phyloP scores from a whole-genome alignment of 2,797 vertebrate genomes.

The Melanotaenia nigrans region DNA sequence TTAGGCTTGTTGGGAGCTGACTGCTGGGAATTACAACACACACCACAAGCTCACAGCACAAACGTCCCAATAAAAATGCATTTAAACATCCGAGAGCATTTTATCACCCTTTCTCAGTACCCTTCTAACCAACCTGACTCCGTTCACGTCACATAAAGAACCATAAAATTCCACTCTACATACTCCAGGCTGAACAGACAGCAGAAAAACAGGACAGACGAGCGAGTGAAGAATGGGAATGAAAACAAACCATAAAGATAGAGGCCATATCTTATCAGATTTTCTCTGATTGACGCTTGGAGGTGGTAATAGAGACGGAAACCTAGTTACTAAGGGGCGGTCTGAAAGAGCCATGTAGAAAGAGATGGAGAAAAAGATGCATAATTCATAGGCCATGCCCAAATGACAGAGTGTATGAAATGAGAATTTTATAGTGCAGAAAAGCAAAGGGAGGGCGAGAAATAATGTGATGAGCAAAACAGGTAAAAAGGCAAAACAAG shows the following conservation, averaged over 20 bases:
- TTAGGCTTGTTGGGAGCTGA: slow-evolving; percentile 39
- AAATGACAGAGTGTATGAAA: slow-evolving; percentile 92
- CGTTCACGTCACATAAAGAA: slow-evolving; percentile 69
- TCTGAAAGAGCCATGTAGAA: slow-evolving; percentile 81
- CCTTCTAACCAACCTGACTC: slow-evolving; percentile 64
- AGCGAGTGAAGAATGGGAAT: slow-evolving; percentile 76
- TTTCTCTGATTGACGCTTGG: slow-evolving; percentile 87
- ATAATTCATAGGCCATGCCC: slow-evolving; percentile 89
- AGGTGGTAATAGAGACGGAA: slow-evolving; percentile 91
- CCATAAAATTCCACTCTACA: slow-evolving; percentile 77
- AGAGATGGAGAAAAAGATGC: slow-evolving; percentile 68
- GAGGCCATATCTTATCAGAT: slow-evolving; percentile 87
- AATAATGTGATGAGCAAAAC: slow-evolving; percentile 48
- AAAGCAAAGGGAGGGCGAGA: slow-evolving; percentile 35
- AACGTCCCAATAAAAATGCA: slow-evolving; percentile 53
- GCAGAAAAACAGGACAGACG: slow-evolving; percentile 13
- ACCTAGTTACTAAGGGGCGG: slow-evolving; percentile 87
- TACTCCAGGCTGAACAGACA: slow-evolving; percentile 58
- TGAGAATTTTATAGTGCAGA: slow-evolving; percentile 89
- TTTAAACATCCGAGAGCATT: slow-evolving; percentile 51
- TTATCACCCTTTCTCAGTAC: slow-evolving; percentile 52
- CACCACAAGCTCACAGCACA: slow-evolving; percentile 15
- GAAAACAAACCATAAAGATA: slow-evolving; percentile 88
- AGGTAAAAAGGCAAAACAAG: slow-evolving; percentile 37
- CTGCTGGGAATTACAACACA: slow-evolving; percentile 41